These are phyloP conservation scores for Slavum lentiscoides DNA, from an alignment of 2,888 invertebrate genomes.

Conservation along the genomic window DNA sequence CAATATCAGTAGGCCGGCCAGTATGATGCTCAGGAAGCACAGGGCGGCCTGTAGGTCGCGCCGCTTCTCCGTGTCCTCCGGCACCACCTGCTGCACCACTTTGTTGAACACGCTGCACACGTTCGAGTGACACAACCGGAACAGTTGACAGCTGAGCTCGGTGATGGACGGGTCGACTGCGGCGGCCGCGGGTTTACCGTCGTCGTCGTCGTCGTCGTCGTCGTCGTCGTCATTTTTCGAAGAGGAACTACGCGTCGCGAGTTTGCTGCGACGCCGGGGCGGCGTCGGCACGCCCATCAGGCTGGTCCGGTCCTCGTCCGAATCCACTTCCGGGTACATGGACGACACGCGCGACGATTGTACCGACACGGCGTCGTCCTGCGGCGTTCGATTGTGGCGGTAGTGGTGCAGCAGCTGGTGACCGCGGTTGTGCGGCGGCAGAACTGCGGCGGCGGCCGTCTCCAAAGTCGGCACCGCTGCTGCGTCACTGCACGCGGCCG, in stretches of 20 bases:
- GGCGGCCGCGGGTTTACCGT: background rate
- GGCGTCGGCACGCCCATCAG: conserved; percentile 37
- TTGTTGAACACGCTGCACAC: conserved; percentile 69
- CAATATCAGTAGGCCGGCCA: conserved; percentile 76
- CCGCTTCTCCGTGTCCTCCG: conserved; percentile 65
- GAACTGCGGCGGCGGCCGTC: background rate
- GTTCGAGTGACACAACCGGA: conserved; percentile 56
- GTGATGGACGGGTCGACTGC: conserved; percentile 63
- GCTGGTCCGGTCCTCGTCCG: conserved; percentile 53
- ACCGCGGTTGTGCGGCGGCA: background rate
- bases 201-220: background rate
- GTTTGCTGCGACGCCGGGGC: conserved; percentile 51
- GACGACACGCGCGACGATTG: conserved; percentile 54
- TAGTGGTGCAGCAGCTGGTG: background rate
- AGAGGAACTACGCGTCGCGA: background rate
- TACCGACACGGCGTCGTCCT: conserved; percentile 27
- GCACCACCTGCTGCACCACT: conserved; percentile 63
- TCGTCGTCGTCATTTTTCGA: background rate
- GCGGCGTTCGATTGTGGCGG: background rate
- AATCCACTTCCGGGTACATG: conserved; percentile 55
- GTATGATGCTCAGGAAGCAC: conserved; percentile 76
- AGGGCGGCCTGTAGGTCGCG: conserved; percentile 76
- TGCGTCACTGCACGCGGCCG: background rate
- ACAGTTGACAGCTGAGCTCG: conserved; percentile 69
- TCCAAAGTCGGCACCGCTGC: too few relatives aligned